Percentiles rank a stretch among this genome's conserved stretches.
phyloP scores from a whole-genome alignment of 2,113 vertebrate genomes.

The Heterocephalus glaber region DNA sequence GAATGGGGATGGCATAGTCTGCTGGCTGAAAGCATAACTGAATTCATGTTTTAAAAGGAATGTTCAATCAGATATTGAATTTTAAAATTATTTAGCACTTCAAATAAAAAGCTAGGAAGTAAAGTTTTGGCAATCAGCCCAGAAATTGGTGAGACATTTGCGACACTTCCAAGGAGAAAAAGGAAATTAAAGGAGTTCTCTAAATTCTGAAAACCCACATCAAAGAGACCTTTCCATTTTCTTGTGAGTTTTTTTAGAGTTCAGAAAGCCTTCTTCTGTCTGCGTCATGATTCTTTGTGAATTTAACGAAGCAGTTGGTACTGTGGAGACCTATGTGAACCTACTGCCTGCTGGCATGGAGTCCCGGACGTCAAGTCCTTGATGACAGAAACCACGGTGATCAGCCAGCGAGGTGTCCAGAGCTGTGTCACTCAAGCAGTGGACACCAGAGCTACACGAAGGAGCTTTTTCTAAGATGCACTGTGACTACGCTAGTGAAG shows the following conservation, averaged over 20 bases:
- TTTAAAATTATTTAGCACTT: not conserved
- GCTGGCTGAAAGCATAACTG: not conserved
- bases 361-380: not conserved
- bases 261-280: not conserved
- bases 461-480: not conserved
- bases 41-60: not conserved
- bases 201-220: not conserved
- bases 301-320: not conserved
- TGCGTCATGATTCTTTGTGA: not conserved
- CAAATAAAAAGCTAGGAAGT: not conserved
- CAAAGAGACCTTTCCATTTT: not conserved
- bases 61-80: not conserved
- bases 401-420: fast-evolving
- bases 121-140: not conserved
- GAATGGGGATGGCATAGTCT: not conserved
- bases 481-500: not conserved
- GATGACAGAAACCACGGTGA: not conserved
- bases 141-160: not conserved
- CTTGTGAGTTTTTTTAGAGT: not conserved
- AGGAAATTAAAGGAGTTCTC: not conserved
- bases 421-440: not conserved
- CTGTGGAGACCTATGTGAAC: not conserved
- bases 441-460: fast-evolving
- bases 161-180: constrained; percentile 38
- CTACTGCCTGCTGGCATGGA: not conserved